phyloP scores from a whole-genome alignment of 2,888 invertebrate genomes.

The Antheraea assamensis region DNA sequence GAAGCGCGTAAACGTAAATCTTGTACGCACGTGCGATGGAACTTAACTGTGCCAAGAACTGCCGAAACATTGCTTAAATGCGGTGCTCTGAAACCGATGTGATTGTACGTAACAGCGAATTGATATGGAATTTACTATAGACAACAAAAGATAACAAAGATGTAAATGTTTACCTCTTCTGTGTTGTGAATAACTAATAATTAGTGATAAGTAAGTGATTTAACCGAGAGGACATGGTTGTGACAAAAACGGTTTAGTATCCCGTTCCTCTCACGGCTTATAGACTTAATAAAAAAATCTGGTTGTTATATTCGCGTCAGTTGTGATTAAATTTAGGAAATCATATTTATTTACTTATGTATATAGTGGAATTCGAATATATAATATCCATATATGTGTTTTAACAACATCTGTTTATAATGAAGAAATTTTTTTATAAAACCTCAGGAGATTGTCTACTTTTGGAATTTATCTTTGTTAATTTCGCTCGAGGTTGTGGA shows the following conservation, averaged over 20 bases:
- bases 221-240: slow-evolving; percentile 65
- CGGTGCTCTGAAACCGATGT: slow-evolving; percentile 39
- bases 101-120: slow-evolving; percentile 57
- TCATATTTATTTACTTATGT: slow-evolving; percentile 62
- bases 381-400: slow-evolving; percentile 52
- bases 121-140: slow-evolving; percentile 50
- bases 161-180: slow-evolving; percentile 80
- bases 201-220: slow-evolving; percentile 55
- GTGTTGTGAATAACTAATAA: slow-evolving; percentile 77
- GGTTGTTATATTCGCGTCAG: slow-evolving; percentile 71
- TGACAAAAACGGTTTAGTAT: slow-evolving; percentile 58
- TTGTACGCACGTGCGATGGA: slow-evolving; percentile 62
- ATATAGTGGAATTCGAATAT: slow-evolving; percentile 52
- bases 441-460: slow-evolving; percentile 54
- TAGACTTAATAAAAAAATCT: slow-evolving; percentile 55
- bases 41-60: slow-evolving; percentile 69
- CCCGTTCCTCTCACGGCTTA: slow-evolving; percentile 46
- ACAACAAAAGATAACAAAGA: slow-evolving; percentile 57
- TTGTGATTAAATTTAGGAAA: slow-evolving; percentile 70
- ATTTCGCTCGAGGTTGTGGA: slow-evolving; percentile 78
- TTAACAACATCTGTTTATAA: slow-evolving; percentile 49
- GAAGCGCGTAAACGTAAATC: slow-evolving; percentile 53
- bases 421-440: slow-evolving; percentile 53
- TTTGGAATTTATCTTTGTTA: slow-evolving; percentile 54
- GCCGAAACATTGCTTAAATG: slow-evolving; percentile 51